Percentiles rank a stretch among this genome's conserved stretches.
Conservation (phyloP, 2,113 vertebrate genomes). For the Leuciscus idus region DNA sequence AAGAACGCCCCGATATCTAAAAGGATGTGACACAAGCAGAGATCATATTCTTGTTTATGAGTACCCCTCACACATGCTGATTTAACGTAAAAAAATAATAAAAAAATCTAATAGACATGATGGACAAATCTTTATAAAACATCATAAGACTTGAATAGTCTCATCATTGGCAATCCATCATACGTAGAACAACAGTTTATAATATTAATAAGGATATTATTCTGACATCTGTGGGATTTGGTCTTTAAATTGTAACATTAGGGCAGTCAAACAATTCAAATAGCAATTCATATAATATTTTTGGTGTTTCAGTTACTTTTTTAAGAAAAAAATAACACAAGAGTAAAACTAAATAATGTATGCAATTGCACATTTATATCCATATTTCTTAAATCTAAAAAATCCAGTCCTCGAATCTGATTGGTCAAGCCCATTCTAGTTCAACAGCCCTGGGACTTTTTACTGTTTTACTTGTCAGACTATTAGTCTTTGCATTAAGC, state of each 20-base stretch:
- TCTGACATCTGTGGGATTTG: not conserved
- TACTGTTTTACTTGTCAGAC: no score
- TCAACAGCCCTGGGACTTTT: not conserved
- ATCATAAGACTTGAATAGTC: not conserved
- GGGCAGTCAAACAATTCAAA: not conserved
- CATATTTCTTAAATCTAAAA: not conserved
- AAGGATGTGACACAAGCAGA: not conserved
- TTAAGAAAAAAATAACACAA: not conserved
- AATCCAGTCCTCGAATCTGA: not conserved
- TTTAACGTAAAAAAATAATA: not conserved
- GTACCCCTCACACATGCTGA: not conserved
- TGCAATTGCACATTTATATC: not conserved
- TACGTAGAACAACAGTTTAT: not conserved
- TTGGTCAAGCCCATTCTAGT: not conserved
- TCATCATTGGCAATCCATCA: no score
- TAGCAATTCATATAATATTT: not conserved
- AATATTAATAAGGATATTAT: not conserved
- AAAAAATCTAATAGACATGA: not conserved
- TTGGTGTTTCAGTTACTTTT: not conserved
- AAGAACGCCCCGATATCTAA: constrained; percentile 93
- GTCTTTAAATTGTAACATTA: not conserved
- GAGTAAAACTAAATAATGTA: not conserved
- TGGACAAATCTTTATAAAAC: not conserved
- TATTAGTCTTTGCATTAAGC: no score
- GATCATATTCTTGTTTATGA: not conserved